A percentile compares a stretch with the other conserved stretches of the same genome.
Conservation (phyloP, 2,113 vertebrate species). For the Tenrec ecaudatus region DNA sequence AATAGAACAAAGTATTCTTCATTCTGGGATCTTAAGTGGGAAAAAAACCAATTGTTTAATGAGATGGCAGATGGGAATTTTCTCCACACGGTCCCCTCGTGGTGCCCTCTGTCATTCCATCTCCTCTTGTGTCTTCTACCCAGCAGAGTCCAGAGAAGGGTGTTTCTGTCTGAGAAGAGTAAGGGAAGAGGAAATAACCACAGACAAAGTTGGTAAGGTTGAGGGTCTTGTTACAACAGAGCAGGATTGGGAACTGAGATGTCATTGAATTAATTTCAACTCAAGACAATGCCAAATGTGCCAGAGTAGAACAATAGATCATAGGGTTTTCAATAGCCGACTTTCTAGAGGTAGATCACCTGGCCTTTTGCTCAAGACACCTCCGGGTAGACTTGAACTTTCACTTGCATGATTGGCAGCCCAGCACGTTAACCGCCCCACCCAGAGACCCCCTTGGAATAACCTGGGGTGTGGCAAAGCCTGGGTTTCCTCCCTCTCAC, state of each 20-base stretch:
- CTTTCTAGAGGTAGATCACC: background rate
- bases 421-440: background rate
- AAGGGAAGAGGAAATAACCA: background rate
- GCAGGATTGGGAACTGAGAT: background rate
- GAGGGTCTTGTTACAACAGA: background rate
- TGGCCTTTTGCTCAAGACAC: background rate
- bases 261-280: background rate
- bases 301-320: background rate
- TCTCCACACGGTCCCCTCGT: conserved; percentile 28
- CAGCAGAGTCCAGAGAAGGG: background rate
- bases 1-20: no score
- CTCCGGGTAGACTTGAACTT: background rate
- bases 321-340: background rate
- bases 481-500: background rate
- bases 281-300: background rate
- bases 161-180: background rate
- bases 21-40: no score
- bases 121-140: background rate
- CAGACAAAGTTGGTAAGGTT: background rate
- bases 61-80: background rate
- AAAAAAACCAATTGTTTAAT: background rate
- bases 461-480: background rate
- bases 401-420: background rate
- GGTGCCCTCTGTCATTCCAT: background rate
- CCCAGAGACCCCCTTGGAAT: background rate